Evolutionary conservation across 2,888 invertebrate genomes (phyloP).

Genomic region (Aspidiotus rigidus): DNA sequence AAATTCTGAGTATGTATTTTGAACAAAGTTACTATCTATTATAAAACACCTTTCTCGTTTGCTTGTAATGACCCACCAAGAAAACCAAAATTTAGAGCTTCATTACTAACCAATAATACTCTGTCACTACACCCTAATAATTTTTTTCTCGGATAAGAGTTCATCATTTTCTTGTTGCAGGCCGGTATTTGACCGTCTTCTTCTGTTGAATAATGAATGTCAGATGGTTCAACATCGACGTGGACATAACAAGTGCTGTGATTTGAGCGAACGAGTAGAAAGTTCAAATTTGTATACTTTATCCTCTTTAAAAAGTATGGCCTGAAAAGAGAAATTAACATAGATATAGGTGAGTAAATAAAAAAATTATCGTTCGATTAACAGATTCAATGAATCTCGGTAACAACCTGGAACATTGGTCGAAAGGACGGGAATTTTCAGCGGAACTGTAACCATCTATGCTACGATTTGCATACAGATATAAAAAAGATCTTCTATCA

Average conservation of each 20-base stretch:
- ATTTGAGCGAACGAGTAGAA: slow-evolving; percentile 58
- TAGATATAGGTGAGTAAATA: not conserved
- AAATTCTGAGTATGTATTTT: too few species aligned
- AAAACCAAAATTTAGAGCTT: too few species aligned
- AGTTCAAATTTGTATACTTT: slow-evolving; percentile 64
- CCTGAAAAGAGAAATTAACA: slow-evolving; percentile 41
- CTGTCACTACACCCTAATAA: slow-evolving; percentile 18
- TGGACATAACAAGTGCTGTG: slow-evolving; percentile 3
- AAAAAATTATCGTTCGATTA: not conserved
- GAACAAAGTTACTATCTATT: too few species aligned
- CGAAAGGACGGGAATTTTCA: slow-evolving; percentile 10
- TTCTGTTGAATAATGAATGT: not conserved
- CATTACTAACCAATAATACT: not conserved
- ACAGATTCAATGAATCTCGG: not conserved
- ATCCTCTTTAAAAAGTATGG: slow-evolving; percentile 64
- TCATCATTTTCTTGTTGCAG: slow-evolving; percentile 24
- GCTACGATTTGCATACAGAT: slow-evolving; percentile 17
- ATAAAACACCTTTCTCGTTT: too few species aligned
- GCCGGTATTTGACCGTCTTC: slow-evolving; percentile 14
- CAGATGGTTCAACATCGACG: slow-evolving; percentile 2
- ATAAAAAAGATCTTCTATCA: slow-evolving; percentile 12
- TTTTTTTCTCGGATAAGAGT: slow-evolving; percentile 22
- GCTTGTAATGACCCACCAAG: too few species aligned
- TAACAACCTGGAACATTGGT: slow-evolving; percentile 37
- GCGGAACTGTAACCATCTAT: not conserved